Evolutionary conservation across 92 coral and sea anemone genomes (phyloP), one percentile per base, ranked within the genome.

Genomic region (Parazoanthus darwini): DNA sequence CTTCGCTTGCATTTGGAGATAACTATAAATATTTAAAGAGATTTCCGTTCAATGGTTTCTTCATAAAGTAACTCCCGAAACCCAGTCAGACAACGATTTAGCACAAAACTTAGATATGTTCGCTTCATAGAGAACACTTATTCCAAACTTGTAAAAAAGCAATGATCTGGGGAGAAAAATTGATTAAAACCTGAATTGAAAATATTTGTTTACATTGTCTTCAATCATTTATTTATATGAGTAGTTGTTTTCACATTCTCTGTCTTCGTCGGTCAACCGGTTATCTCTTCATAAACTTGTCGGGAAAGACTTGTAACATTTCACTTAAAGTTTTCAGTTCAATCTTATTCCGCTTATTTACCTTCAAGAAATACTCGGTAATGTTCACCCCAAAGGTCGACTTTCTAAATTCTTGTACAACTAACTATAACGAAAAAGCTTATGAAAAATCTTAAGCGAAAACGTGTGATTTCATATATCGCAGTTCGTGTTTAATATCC

Each of bases 11-110:
- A 66, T 81, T 81, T 81, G 59, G 51, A 42, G 44, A 35, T 8
- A 76, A 76, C 44, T 58, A 81, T 81, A 36, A 81, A 81, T 81
- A 81, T 81, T 81, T 81, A 63, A 81, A 58, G 25, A 23, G 74
- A 33, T 58, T 63, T 42, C 5, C 29, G 4, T 26, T 37, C 29
- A 38, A 35, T 33, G 29, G 50, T 38, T 59, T 56, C 73, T 81
- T 81, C 51, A 14, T 25, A 81, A 63, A 20, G 58, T 15, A 81
- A 37, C 80, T 76, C 6, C 46, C 78, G 8, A 48, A 79, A 44
- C n/a, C 81, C 0, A 58, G 20, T 54, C n/a, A 59, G 18, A 22
- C 7, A 22, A 58, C 6, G 11, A 1, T 6, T 33, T 33, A 36
- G 11, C 29, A 20, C 25, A 63, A 37, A 11, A 14, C 48, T 37